Evolutionary conservation across 92 coral and sea anemone genomes (phyloP), one percentile per base, ranked within the genome.

Genomic region (Plumapathes pennacea): DNA sequence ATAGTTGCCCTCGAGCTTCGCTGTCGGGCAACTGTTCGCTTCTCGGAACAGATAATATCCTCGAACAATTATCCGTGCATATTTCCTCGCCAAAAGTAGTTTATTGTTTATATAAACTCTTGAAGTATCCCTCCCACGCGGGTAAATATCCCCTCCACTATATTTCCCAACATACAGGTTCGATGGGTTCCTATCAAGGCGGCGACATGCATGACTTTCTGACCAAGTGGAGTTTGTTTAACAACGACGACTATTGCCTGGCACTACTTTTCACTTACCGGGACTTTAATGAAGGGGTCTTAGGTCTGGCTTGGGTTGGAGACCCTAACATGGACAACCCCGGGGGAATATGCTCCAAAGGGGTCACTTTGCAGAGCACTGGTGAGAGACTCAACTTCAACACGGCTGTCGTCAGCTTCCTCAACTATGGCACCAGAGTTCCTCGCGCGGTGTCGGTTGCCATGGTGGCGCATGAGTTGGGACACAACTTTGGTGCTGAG

Each of bases 281-380:
- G 44, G 95, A 83, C 53, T 92, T 92, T 38, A 21, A 72, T 0
- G 62, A 73, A 21, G 96, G 96, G 32, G 76, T 76, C 10, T 74
- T 92, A 18, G 98, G 98, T 14, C 70, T 92, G 21, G 98, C 98
- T 17, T 92, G 96, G 92, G 67, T 87, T 10, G 96, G 92, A 15
- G 67, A 64, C 4, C 54, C 54, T 5, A 61, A 64, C 0, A 19
- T 18, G 4, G 19, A 22, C 17, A 52, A 20, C n/a, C 39, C 67
- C 11, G 96, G 96, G 0, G 98, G 98, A 4, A 88, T 92, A 65
- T 92, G 98, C 48, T 76, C 89, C 48, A 70, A 60, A 27, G 60
- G 76, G 69, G 68, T 82, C 25, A 11, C 37, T 15, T 26, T 67
- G 37, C 64, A 77, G 18, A 54, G 64, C 0, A 30, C 40, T 4